Evolutionary conservation across 1,140 invertebrate species (phyloP).

Genomic region (Pseudomyrmex sp.): DNA sequence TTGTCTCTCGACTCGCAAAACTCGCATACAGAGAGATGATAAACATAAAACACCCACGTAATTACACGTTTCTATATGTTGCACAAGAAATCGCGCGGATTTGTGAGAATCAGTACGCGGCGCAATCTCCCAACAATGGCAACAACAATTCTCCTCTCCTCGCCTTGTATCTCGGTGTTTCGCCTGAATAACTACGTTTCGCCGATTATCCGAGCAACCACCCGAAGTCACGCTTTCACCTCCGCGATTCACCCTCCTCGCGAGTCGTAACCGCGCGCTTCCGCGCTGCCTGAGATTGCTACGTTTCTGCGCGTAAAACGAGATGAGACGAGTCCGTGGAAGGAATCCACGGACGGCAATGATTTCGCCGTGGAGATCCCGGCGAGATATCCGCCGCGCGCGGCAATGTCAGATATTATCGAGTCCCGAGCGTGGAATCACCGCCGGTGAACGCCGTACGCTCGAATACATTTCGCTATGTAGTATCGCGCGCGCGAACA

Average conservation of each 20-base stretch:
- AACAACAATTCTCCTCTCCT: not conserved
- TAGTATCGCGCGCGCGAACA: constrained; percentile 61
- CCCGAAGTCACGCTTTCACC: constrained; percentile 45
- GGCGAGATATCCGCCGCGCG: constrained; percentile 1
- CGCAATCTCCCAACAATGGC: not conserved
- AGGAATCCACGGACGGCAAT: constrained; percentile 33
- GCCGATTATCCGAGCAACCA: constrained; percentile 40
- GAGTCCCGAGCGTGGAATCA: constrained; percentile 18
- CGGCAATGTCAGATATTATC: constrained; percentile 51
- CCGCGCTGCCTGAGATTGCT: constrained; percentile 47
- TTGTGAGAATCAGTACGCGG: not conserved
- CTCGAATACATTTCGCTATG: constrained; percentile 5
- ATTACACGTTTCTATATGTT: not conserved
- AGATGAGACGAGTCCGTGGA: not conserved
- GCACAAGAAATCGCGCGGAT: constrained; percentile 5
- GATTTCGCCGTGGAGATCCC: constrained; percentile 43
- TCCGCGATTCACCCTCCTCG: constrained; percentile 32
- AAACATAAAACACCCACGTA: not conserved
- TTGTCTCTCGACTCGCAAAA: no score
- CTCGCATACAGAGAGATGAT: not conserved
- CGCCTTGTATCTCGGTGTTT: not conserved
- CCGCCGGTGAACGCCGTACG: no score
- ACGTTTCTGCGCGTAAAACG: constrained; percentile 41
- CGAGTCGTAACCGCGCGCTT: constrained; percentile 48
- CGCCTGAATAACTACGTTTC: constrained; percentile 38